Percentiles rank a stretch among this genome's conserved stretches.
Evolutionary conservation across 2,113 vertebrate species (phyloP).

Genomic region (Cynoglossus semilaevis): DNA sequence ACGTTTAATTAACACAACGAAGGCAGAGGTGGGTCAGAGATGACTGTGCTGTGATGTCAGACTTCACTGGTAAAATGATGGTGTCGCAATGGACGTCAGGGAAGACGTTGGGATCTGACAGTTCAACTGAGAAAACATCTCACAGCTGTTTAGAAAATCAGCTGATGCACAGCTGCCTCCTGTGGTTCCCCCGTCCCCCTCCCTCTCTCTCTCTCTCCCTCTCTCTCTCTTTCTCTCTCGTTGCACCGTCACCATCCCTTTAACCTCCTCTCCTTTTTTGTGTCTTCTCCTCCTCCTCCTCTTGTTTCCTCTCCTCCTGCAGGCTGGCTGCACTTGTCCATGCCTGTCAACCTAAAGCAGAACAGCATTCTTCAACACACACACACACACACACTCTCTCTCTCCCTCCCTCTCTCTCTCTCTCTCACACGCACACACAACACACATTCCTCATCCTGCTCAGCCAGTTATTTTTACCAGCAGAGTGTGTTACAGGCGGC

Average conservation of each 20-base stretch:
- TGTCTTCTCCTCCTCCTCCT: not conserved
- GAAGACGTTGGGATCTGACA: no score
- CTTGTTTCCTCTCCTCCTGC: slow-evolving; percentile 8
- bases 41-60: no score
- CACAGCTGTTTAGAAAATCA: no score
- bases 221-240: not conserved
- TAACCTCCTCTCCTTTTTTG: not conserved
- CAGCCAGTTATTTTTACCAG: slow-evolving; percentile 58
- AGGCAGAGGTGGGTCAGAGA: no score
- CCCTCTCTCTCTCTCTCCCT: not conserved
- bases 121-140: no score
- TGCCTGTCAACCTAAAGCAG: slow-evolving; percentile 69
- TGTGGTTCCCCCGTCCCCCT: not conserved
- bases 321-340: slow-evolving; percentile 66
- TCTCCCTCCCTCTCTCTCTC: no score
- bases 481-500: slow-evolving; percentile 26
- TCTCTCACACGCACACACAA: slow-evolving; percentile 2
- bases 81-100: no score
- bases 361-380: slow-evolving; percentile 65
- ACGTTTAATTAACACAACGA: no score
- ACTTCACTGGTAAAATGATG: no score
- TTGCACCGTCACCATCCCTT: no score
- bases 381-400: slow-evolving; percentile 5
- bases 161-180: not conserved
- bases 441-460: slow-evolving; percentile 49